A percentile compares a stretch with the other conserved stretches of the same genome.
These are phyloP conservation scores for Pterobdella sp. DNA, from an alignment of 2,888 invertebrate genomes.

Conservation along the genomic window DNA sequence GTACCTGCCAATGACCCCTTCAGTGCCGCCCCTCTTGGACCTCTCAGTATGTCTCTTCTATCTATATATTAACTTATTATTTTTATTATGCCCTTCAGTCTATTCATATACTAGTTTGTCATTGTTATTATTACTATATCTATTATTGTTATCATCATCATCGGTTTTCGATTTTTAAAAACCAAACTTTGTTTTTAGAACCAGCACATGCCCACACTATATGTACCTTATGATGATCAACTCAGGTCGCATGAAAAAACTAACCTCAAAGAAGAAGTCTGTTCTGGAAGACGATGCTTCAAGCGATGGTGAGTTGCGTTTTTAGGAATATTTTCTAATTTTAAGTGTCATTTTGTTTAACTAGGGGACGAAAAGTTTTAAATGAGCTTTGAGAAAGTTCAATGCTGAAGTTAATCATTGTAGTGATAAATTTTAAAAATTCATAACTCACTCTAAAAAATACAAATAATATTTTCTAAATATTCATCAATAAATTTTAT, in stretches of 20 bases:
- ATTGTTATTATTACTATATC: not conserved
- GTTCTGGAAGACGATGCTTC: constrained; percentile 12
- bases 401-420: no score
- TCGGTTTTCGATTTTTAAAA: no score
- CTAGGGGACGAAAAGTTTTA: no score
- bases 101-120: not conserved
- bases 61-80: constrained; percentile 1
- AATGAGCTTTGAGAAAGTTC: no score
- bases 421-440: no score
- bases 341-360: not conserved
- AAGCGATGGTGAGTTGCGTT: not conserved
- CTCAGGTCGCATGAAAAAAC: constrained; percentile 22
- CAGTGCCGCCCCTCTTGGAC: constrained; percentile 70
- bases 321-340: not conserved
- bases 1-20: constrained; percentile 58
- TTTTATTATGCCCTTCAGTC: not conserved
- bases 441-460: no score
- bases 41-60: constrained; percentile 9
- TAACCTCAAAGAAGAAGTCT: constrained; percentile 19
- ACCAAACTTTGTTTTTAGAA: not conserved
- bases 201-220: no score
- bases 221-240: not conserved
- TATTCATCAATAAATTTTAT: no score
- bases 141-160: not conserved
- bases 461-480: no score